Base-by-base conservation (phyloP, 2,113 vertebrate species). In the Megalops atlanticus region DNA sequence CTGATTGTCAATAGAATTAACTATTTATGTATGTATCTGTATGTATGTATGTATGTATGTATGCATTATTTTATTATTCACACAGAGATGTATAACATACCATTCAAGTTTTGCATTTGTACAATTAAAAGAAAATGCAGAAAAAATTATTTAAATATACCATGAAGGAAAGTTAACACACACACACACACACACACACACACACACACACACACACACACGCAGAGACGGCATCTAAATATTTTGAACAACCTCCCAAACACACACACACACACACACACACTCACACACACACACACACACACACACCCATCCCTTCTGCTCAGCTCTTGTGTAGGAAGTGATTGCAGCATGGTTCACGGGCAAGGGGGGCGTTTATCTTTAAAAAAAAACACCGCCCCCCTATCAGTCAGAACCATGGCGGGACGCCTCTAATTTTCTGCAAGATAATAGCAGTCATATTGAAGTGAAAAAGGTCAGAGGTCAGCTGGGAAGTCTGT, bases 401-500 rank as follows among this genome's bases (percentile, higher is more conserved):
- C 78, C 86, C 81, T 38, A 78, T 80, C 86, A 84, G 85, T 83
- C 88, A 75, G 87, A 94, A 95, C 92, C 93, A 95, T 92, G 93
- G 93, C 73, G 89, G 93, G 93, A 92, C 88, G 85, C 89, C 83
- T 92, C 91, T 95, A 88, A 91, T 94, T 94, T 94, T 94, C 95
- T 89, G 91, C 90, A 91, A 94, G 94, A 95, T 95, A 94, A 93
- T 91, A 92, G 94, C 93, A 87, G 94, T 89, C 83, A 82, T 92
- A 91, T 92, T 84, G 91, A 92, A 92, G 93, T 92, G 92, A 92
- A 88, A 90, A 90, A 88, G 94, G 95, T 94, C 92, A 95, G 89
- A 91, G 96, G 95, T 96, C 92, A 84, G 64, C 47, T 86, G 86
- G 90, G 84, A 79, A 89, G n/a, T 47, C 86, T 27, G 85, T 89